Evolutionary conservation across 2,888 invertebrate genomes (phyloP), one percentile per base, ranked within the genome.

Genomic region (Orchesella flavescens): DNA sequence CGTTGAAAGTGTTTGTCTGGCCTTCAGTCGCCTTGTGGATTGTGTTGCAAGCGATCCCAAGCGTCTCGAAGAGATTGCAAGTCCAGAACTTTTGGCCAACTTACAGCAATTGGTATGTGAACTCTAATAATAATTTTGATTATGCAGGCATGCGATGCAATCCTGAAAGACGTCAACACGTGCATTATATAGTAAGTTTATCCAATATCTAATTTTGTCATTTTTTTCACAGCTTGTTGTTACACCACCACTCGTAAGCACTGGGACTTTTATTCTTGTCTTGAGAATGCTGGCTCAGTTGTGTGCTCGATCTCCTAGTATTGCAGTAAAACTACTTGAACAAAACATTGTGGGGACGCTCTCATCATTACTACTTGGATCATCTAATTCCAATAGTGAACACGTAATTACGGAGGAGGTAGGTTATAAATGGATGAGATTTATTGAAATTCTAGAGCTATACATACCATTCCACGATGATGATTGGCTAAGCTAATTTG

Each of bases 321-420:
- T 99, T 89, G 98, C 98, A 74, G 94, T 97, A 84, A 94, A 95
- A 23, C 92, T 99, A 84, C 93, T 98, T 86, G 95, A 96, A 91
- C 96, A 97, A 89, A 97, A 98, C 90, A 97, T 99, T 89, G 97
- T 97, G 55, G 97, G 97, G 90, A 99, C 98, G 0, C 91, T 99
- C 89, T 94, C 97, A 87, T 98, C 97, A 90, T 93, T 99, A 89
- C 93, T 99, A 88, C 96, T 97, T n/a, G 98, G 97, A 68, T 94
- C 95, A 72, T 92, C 94, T 0, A 94, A 94, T 88, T 90, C 91
- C 49, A 90, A 90, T 87, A 91, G 91, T 12, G 86, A 86, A n/a
- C 17, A 44, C 3, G 21, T 76, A 10, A 69, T 44, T 61, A 46
- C 85, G 12, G 87, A 88, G 7, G 88, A 87, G 73, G 86, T 84